Evolutionary conservation across 2,888 invertebrate species (phyloP), one percentile per base, ranked within the genome.

Genomic region (Pseudolycoriella hygida): DNA sequence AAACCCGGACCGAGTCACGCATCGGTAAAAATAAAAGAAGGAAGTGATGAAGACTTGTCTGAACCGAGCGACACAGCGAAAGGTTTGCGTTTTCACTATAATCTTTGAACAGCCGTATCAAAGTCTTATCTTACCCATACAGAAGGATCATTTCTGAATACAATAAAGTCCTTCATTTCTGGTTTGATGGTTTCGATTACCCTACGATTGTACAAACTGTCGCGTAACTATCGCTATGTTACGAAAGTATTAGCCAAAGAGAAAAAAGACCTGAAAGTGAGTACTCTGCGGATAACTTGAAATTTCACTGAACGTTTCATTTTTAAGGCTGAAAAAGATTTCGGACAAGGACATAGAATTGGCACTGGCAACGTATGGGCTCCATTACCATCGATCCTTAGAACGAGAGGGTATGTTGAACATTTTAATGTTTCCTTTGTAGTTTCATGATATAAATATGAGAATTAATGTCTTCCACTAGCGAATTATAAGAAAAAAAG

Each of bases 181-280:
- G 64, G 58, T 12, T 57, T 65, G 43, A 50, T 94, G 61, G 81
- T 89, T 44, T 85, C 88, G 17, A 58, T 87, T 44, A 92, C 90
- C 2, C 74, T 75, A 45, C 76, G 82, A 54, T 68, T 96, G 47
- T 90, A 96, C 69, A 75, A 74, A 54, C 80, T 87, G 55, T 97
- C 97, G 0, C 74, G 84, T 45, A 94, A 97, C 64, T 96, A 96
- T 66, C 76, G 97, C 57, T 93, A 92, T 60, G 90, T 98, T 0
- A 84, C 94, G 18, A 79, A 80, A 53, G 84, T 89, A 20, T 72
- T 98, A 45, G 77, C 82, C 0, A 74, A 80, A 49, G 97, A 98
- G 60, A 94, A 94, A 67, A 84, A 80, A 62, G 67, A 76, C 46
- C 67, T 94, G 2, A 94, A 92, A 75, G 89, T 86, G 64, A 51